phyloP scores from a whole-genome alignment of 2,113 vertebrate species.

The Ciconia maguari region DNA sequence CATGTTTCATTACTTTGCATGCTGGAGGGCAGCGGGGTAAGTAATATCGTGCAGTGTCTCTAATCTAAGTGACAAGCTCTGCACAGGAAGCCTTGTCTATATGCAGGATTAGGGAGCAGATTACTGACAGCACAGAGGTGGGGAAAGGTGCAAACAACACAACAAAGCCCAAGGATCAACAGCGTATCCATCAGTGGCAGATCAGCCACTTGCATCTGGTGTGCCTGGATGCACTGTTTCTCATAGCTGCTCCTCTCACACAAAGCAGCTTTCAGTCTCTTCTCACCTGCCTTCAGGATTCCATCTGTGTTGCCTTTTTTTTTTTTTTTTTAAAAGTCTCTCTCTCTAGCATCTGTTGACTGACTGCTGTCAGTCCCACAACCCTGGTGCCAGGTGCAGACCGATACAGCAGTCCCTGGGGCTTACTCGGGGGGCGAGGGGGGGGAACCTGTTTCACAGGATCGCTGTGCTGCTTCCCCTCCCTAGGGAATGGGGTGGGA shows the following conservation, averaged over 20 bases:
- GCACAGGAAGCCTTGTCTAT: no score
- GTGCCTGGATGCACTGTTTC: rapidly evolving
- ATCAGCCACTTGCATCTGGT: not conserved
- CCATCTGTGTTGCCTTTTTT: no score
- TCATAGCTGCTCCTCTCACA: no score
- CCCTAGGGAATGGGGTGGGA: no score
- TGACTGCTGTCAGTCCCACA: not conserved
- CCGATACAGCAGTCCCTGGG: not conserved
- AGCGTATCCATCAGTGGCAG: no score
- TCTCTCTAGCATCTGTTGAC: not conserved
- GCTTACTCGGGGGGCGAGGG: not conserved
- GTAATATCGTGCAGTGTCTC: not conserved
- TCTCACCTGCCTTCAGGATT: no score
- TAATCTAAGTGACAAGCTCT: no score
- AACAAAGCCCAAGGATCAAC: not conserved
- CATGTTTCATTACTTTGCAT: not conserved
- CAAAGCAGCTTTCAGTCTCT: not conserved
- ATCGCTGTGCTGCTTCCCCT: not conserved
- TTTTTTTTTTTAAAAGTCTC: no score
- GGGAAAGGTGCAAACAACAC: not conserved
- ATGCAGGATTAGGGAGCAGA: not conserved
- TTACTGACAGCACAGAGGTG: not conserved
- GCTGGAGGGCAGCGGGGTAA: not conserved
- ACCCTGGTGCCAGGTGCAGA: not conserved
- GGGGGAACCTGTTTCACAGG: not conserved